These are phyloP conservation scores for Hanleya hanleyi DNA, from an alignment of 2,888 invertebrate species.

Conservation along the genomic window DNA sequence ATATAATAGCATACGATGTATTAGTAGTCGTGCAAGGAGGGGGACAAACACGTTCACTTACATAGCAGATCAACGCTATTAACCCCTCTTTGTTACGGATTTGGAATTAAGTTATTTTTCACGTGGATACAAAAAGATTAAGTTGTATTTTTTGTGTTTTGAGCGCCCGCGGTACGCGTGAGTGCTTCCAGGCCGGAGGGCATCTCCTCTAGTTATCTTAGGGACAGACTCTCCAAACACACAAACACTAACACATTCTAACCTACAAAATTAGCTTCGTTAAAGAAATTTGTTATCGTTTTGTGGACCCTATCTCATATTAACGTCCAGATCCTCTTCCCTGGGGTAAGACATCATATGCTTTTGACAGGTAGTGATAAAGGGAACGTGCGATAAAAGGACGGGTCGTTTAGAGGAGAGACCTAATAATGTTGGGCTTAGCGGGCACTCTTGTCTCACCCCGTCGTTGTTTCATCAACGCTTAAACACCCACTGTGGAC, in stretches of 20 bases:
- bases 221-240: no score
- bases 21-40: no score
- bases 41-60: no score
- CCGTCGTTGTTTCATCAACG: neutral
- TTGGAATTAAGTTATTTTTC: slow-evolving; percentile 7
- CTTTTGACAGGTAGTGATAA: neutral
- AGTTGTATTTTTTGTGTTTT: neutral
- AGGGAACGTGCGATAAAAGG: neutral
- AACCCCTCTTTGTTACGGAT: neutral
- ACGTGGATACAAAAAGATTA: neutral
- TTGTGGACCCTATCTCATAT: no score
- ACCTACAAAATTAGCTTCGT: slow-evolving; percentile 1
- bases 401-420: neutral
- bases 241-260: no score
- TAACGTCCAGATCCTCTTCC: neutral
- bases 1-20: no score
- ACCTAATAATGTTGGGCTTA: neutral
- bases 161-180: neutral
- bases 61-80: neutral
- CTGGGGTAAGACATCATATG: neutral
- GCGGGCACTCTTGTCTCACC: neutral
- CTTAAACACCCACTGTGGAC: no score
- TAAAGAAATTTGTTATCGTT: neutral
- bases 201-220: no score
- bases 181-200: neutral